phyloP scores from a whole-genome alignment of 2,888 invertebrate genomes.

The Dicycla oo region DNA sequence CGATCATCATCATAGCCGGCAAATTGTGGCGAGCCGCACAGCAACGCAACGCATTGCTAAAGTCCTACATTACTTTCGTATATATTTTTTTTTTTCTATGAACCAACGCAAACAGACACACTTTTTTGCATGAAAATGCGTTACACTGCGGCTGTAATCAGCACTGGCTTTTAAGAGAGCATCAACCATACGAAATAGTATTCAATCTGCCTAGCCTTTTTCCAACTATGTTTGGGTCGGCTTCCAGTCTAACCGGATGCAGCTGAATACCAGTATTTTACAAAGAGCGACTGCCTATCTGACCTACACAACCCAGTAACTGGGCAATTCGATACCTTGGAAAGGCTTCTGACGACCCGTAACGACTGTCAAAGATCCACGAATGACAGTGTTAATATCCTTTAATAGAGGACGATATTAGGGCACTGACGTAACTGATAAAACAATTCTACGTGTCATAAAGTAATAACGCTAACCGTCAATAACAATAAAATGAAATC shows the following conservation, averaged over 20 bases:
- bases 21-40: not conserved
- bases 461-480: constrained; percentile 22
- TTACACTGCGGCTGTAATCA: not conserved
- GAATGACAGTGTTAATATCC: not conserved
- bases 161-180: not conserved
- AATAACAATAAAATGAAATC: constrained; percentile 42
- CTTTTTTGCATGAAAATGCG: not conserved
- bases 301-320: no score
- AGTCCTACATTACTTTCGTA: not conserved
- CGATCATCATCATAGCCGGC: not conserved
- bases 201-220: no score
- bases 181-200: no score
- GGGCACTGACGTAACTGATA: constrained; percentile 13
- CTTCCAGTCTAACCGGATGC: no score
- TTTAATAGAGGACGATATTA: constrained; percentile 2
- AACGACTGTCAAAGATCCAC: no score
- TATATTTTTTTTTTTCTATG: not conserved
- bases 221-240: no score
- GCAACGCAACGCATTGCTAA: not conserved
- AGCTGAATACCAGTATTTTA: no score
- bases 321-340: no score
- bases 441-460: constrained; percentile 10
- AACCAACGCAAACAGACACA: not conserved
- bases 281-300: no score
- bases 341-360: no score